A percentile compares a stretch with the other conserved stretches of the same genome.
Evolutionary conservation across 2,113 vertebrate species (phyloP).

Genomic region (Anhinga anhinga): DNA sequence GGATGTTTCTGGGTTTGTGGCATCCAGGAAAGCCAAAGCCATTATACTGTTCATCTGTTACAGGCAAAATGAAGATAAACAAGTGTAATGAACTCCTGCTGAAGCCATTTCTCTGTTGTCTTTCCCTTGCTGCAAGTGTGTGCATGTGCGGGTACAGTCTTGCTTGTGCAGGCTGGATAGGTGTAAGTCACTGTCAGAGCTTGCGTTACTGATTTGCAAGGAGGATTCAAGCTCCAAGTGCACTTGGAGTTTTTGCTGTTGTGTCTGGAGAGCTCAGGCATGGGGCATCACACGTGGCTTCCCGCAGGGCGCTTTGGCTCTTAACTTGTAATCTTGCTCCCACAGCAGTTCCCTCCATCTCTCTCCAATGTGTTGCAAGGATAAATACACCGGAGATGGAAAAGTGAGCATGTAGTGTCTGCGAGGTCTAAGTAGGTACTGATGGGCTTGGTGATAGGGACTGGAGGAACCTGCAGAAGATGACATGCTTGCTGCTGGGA

Average conservation of each 20-base stretch:
- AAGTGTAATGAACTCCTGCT: slow-evolving; percentile 39
- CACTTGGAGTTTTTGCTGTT: neutral
- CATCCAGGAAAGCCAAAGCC: slow-evolving; percentile 66
- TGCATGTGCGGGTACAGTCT: neutral
- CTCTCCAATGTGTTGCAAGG: neutral
- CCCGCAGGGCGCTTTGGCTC: neutral
- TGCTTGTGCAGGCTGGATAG: neutral
- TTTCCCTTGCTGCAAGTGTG: neutral
- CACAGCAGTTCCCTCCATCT: neutral
- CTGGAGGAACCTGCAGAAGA: neutral
- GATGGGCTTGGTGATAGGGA: neutral
- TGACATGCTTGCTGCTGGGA: neutral
- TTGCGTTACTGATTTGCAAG: neutral
- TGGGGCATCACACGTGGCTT: neutral
- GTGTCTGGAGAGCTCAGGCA: neutral
- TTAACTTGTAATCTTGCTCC: neutral
- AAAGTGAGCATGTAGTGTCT: neutral
- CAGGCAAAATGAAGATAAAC: slow-evolving; percentile 56
- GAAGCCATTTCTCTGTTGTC: slow-evolving; percentile 2
- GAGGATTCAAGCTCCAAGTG: neutral
- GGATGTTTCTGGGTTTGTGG: slow-evolving; percentile 68
- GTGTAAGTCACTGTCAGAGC: neutral
- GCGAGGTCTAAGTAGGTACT: neutral
- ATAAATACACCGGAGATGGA: neutral
- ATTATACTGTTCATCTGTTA: slow-evolving; percentile 62